These are phyloP conservation scores for Scrobipalpa costella DNA, from an alignment of 2,888 invertebrate genomes.

Conservation along the genomic window DNA sequence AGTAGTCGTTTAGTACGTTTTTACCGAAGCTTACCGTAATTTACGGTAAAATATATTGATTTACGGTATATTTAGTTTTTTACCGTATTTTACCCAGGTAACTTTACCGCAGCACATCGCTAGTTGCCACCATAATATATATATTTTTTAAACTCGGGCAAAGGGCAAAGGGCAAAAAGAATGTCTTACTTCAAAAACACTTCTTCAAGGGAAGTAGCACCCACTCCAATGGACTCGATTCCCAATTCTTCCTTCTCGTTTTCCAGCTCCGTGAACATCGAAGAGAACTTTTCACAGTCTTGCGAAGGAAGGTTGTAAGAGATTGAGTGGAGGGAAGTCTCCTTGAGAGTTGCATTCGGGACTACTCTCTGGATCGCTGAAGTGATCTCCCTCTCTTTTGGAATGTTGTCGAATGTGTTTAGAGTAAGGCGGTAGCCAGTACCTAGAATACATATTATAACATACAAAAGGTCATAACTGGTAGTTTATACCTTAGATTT, in stretches of 20 bases:
- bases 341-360: slow-evolving; percentile 52
- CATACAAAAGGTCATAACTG: too few species aligned
- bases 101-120: too few species aligned
- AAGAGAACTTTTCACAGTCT: slow-evolving; percentile 78
- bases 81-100: too few species aligned
- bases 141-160: too few species aligned
- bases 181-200: slow-evolving; percentile 92
- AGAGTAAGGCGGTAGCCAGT: slow-evolving; percentile 87
- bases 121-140: too few species aligned
- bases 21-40: too few species aligned
- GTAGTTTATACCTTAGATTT: too few species aligned
- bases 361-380: slow-evolving; percentile 44
- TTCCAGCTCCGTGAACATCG: slow-evolving; percentile 84
- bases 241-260: slow-evolving; percentile 74
- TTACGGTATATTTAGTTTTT: too few species aligned
- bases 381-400: slow-evolving; percentile 48
- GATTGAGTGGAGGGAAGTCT: slow-evolving; percentile 50
- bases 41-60: too few species aligned
- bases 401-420: slow-evolving; percentile 59
- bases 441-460: too few species aligned
- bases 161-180: too few species aligned
- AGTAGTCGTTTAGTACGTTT: too few species aligned
- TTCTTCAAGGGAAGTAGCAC: slow-evolving; percentile 95
- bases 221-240: slow-evolving; percentile 89
- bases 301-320: slow-evolving; percentile 71